A percentile compares a stretch with the other conserved stretches of the same genome.
Evolutionary conservation across 2,113 vertebrate species (phyloP).

Genomic region (Garra rufa): DNA sequence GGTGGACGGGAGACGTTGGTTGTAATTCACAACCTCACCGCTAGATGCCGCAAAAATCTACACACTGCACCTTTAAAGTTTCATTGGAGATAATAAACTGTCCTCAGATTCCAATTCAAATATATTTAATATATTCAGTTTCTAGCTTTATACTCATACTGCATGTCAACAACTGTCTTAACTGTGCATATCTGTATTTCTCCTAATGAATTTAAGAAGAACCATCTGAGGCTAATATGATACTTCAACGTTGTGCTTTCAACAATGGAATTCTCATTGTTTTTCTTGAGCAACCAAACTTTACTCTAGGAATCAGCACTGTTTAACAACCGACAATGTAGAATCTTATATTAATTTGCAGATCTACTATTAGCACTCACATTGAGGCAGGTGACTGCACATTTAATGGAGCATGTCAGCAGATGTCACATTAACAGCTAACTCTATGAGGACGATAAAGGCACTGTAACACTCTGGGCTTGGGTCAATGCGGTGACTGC

Average conservation of each 20-base stretch:
- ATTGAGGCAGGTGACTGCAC: slow-evolving; percentile 11
- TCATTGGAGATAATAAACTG: background rate
- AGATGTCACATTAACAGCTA: slow-evolving; percentile 30
- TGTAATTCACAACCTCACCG: no score
- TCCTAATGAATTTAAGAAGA: background rate
- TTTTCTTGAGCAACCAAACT: background rate
- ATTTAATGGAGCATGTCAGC: slow-evolving; percentile 31
- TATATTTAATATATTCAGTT: background rate
- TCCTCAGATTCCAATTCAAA: background rate
- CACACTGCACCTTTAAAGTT: background rate
- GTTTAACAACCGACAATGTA: background rate
- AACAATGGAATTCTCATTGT: background rate
- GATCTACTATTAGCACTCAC: slow-evolving; percentile 17
- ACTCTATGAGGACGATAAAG: slow-evolving; percentile 13
- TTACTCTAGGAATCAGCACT: background rate
- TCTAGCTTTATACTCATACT: background rate
- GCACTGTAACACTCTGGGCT: background rate
- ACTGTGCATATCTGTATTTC: background rate
- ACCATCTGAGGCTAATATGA: background rate
- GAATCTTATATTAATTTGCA: slow-evolving; percentile 25
- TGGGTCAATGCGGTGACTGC: slow-evolving; percentile 1
- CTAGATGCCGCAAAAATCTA: no score
- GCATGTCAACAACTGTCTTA: background rate
- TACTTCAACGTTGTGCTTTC: background rate
- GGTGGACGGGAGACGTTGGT: no score